Conservation (phyloP, 2,888 invertebrate genomes). For the Hedychridium roseum region DNA sequence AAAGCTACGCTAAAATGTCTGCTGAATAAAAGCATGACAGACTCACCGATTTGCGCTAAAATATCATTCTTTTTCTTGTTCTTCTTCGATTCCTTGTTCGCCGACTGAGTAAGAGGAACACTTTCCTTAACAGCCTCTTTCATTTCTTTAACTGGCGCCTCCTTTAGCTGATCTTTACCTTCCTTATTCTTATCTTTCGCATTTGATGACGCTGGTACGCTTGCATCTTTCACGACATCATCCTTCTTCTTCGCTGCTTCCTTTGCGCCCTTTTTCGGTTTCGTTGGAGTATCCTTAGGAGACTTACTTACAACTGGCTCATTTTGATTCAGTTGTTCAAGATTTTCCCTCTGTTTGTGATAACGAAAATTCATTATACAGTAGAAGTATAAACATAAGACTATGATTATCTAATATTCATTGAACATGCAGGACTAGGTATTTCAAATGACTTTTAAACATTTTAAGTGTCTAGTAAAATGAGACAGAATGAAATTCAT, state of each 20-base stretch:
- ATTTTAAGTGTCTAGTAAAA: neutral
- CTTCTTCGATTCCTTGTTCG: slow-evolving; percentile 59
- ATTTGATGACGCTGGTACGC: too few species aligned
- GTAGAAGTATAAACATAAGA: slow-evolving; percentile 2
- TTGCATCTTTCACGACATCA: slow-evolving; percentile 50
- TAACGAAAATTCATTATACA: too few species aligned
- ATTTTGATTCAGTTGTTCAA: slow-evolving; percentile 44
- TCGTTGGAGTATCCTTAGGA: slow-evolving; percentile 58
- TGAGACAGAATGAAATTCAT: too few species aligned
- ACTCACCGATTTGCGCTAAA: slow-evolving; percentile 67
- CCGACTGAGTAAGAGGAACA: slow-evolving; percentile 26
- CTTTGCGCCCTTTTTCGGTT: slow-evolving; percentile 51
- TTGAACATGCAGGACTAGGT: too few species aligned
- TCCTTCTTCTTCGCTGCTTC: slow-evolving; percentile 49
- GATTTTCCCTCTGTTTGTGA: slow-evolving; percentile 53
- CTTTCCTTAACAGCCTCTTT: slow-evolving; percentile 32
- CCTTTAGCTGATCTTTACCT: slow-evolving; percentile 49
- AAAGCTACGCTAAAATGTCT: too few species aligned
- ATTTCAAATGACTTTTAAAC: slow-evolving; percentile 3
- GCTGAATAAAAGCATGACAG: slow-evolving; percentile 3
- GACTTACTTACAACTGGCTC: slow-evolving; percentile 52
- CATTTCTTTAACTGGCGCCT: slow-evolving; percentile 41
- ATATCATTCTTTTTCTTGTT: slow-evolving; percentile 72
- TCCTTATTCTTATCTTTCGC: slow-evolving; percentile 28
- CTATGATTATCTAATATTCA: too few species aligned